phyloP scores from a whole-genome alignment of 2,113 vertebrate species.

The Coptodon rendalli region DNA sequence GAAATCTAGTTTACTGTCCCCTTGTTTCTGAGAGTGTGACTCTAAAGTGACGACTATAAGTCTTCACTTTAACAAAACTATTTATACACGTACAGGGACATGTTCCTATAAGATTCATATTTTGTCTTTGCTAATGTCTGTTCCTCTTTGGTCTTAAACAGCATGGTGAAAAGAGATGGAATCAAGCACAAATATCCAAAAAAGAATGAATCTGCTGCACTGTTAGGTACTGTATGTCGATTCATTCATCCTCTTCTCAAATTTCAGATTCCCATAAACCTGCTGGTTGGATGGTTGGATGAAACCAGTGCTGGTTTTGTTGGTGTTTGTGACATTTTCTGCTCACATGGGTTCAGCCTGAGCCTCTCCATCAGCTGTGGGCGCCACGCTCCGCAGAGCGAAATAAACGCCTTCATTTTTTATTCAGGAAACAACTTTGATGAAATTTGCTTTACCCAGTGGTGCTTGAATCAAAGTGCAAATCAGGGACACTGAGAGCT shows the following conservation, averaged over 20 bases:
- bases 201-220: neutral
- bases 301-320: neutral
- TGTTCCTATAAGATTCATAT: neutral
- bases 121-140: neutral
- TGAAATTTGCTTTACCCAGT: neutral
- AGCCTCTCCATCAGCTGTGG: neutral
- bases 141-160: neutral
- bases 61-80: neutral
- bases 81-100: fast-evolving
- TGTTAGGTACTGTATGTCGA: neutral
- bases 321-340: neutral
- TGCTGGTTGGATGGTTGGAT: neutral
- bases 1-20: neutral
- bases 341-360: neutral
- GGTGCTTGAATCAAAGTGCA: constrained; percentile 32
- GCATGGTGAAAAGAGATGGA: neutral
- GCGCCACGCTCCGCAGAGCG: neutral
- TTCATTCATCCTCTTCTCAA: neutral
- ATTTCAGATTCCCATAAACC: neutral
- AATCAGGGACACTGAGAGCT: constrained; percentile 14
- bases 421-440: constrained; percentile 29
- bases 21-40: neutral
- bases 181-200: neutral
- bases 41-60: neutral
- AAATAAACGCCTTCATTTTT: constrained; percentile 5